These are phyloP conservation scores for Zaprionus ghesquierei DNA, from an alignment of 1,140 invertebrate species.

Conservation along the genomic window DNA sequence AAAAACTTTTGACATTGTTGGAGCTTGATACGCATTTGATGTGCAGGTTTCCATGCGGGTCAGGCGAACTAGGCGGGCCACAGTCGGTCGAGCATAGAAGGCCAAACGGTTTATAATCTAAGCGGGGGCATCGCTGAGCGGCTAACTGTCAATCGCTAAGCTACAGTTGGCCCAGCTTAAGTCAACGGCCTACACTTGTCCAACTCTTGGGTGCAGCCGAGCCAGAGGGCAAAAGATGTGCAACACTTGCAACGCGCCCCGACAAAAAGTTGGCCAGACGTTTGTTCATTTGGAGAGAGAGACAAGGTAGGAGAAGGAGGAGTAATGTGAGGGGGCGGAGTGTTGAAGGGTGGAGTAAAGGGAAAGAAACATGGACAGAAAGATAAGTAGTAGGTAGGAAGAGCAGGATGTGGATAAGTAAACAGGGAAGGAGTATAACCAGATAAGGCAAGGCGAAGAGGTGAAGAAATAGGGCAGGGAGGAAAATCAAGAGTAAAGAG, in stretches of 20 bases:
- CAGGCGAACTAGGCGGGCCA: background rate
- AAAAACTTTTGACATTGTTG: constrained; percentile 22
- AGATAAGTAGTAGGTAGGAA: background rate
- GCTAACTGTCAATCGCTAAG: constrained; percentile 52
- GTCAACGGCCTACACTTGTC: constrained; percentile 67
- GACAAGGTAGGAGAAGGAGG: background rate
- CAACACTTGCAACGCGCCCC: constrained; percentile 48
- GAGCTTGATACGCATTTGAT: constrained; percentile 43
- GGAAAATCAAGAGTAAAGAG: no score
- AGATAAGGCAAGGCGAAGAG: background rate
- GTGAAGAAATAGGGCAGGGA: no score
- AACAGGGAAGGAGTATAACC: background rate
- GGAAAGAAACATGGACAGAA: background rate
- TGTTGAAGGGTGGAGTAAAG: no score
- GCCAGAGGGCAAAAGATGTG: constrained; percentile 27
- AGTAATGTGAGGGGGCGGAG: background rate
- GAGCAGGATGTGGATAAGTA: background rate
- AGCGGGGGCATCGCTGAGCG: constrained; percentile 29
- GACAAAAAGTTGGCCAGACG: background rate
- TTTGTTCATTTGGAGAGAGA: background rate
- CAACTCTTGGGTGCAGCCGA: constrained; percentile 31
- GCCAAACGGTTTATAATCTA: constrained; percentile 65
- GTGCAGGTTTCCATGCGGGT: constrained; percentile 16
- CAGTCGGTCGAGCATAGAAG: background rate
- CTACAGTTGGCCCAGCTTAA: constrained; percentile 47